A percentile compares a stretch with the other conserved stretches of the same genome.
phyloP scores from a whole-genome alignment of 2,888 invertebrate species.

The Caenorhabditis sp. region DNA sequence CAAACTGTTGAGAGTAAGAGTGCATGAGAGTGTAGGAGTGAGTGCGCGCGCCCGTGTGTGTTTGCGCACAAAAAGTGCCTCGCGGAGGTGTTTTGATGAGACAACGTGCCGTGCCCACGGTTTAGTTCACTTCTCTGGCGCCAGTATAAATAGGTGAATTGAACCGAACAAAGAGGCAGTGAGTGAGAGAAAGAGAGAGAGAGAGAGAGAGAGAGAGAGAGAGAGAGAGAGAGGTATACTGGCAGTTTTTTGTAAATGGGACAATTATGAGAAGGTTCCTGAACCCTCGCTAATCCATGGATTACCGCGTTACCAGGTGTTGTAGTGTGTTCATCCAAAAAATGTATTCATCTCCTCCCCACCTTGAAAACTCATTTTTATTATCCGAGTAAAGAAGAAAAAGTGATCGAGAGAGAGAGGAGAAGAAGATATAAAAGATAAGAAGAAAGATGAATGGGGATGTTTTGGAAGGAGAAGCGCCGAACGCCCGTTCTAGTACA shows the following conservation, averaged over 20 bases:
- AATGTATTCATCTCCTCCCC: too few relatives aligned
- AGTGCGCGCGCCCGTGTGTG: constrained; percentile 19
- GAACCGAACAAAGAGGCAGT: not conserved
- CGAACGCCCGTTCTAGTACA: constrained; percentile 51
- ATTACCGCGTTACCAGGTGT: too few relatives aligned
- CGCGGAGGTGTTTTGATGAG: constrained; percentile 20
- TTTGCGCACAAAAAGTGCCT: constrained; percentile 41
- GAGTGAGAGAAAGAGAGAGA: not conserved
- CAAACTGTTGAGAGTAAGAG: constrained; percentile 49
- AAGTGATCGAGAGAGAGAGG: not conserved
- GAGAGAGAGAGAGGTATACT: constrained; percentile 5
- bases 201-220: not conserved
- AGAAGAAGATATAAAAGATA: not conserved
- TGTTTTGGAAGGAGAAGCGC: not conserved
- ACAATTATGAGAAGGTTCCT: too few relatives aligned
- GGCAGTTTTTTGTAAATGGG: too few relatives aligned
- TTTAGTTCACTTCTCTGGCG: not conserved
- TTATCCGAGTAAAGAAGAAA: too few relatives aligned
- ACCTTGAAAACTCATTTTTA: too few relatives aligned
- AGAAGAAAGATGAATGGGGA: constrained; percentile 3
- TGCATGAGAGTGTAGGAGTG: constrained; percentile 34
- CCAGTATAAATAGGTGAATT: not conserved
- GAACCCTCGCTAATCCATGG: too few relatives aligned
- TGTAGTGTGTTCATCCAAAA: too few relatives aligned
- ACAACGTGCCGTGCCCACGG: constrained; percentile 5